phyloP scores from a whole-genome alignment of 2,113 vertebrate genomes.

The Peromyscus californicus region DNA sequence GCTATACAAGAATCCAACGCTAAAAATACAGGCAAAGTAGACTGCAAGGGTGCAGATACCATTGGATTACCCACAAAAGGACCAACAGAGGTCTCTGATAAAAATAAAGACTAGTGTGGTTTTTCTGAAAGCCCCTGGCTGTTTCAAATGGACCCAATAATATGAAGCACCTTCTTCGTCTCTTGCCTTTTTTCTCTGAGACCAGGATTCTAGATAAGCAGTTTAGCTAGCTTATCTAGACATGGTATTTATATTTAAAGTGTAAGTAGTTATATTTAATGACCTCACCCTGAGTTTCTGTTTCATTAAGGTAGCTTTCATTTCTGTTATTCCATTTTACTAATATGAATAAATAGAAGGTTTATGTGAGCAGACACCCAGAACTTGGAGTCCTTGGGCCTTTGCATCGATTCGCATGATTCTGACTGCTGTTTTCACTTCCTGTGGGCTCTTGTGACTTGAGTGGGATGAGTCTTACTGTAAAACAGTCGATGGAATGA shows the following conservation, averaged over 20 bases:
- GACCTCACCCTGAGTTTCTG: conserved; percentile 67
- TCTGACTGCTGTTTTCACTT: not conserved
- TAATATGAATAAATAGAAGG: conserved; percentile 66
- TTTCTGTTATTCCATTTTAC: not conserved
- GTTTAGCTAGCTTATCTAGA: conserved; percentile 59
- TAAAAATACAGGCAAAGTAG: conserved; percentile 72
- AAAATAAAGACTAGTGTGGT: conserved; percentile 90
- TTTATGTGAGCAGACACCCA: conserved; percentile 43
- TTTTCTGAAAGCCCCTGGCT: conserved; percentile 27
- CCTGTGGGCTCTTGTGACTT: not conserved
- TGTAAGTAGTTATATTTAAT: conserved; percentile 73
- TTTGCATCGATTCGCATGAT: not conserved
- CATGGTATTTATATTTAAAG: conserved; percentile 76
- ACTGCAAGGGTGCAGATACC: conserved; percentile 83
- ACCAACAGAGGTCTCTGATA: conserved; percentile 83
- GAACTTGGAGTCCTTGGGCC: not conserved
- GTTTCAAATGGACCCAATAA: conserved; percentile 75
- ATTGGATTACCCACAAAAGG: conserved; percentile 83
- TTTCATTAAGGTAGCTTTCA: conserved; percentile 33
- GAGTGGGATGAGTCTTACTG: not conserved
- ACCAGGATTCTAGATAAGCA: conserved; percentile 56
- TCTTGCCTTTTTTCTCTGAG: conserved; percentile 81
- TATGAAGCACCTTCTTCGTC: conserved; percentile 73
- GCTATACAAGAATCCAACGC: conserved; percentile 81
- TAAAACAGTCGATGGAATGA: not conserved